These are phyloP conservation scores for Trichogramma pretiosum DNA, from an alignment of 1,140 invertebrate genomes.

Conservation along the genomic window DNA sequence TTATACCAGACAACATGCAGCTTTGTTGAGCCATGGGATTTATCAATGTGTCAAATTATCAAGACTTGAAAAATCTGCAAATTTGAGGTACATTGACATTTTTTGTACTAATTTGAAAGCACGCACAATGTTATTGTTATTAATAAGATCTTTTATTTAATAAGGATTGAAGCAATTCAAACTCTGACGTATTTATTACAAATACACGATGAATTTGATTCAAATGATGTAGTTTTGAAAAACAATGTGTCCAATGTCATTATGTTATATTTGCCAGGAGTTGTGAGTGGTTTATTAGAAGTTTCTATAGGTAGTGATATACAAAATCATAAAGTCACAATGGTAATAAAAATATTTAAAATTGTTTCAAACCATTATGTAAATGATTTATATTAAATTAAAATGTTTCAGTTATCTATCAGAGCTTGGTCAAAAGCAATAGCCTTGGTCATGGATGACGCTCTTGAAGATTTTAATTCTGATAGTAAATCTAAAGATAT, in stretches of 20 bases:
- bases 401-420: constrained; percentile 40
- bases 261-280: constrained; percentile 55
- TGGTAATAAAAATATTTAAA: constrained; percentile 37
- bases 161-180: constrained; percentile 49
- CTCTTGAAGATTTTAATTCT: too few species aligned
- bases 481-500: constrained; percentile 13
- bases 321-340: constrained; percentile 52
- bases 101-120: constrained; percentile 3
- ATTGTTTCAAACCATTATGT: too few species aligned
- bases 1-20: constrained; percentile 44
- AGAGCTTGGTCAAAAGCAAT: constrained; percentile 44
- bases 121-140: constrained; percentile 9
- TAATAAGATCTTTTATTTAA: not conserved
- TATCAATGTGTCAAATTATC: constrained; percentile 51
- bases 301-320: constrained; percentile 48
- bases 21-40: constrained; percentile 50
- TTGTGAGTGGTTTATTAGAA: constrained; percentile 49
- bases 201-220: constrained; percentile 41
- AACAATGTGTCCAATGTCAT: constrained; percentile 48
- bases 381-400: constrained; percentile 4
- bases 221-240: constrained; percentile 37
- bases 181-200: constrained; percentile 51
- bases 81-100: constrained; percentile 44
- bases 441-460: constrained; percentile 44
- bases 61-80: constrained; percentile 48